These are phyloP conservation scores for Drosophila neutralis DNA, from an alignment of 2,888 invertebrate genomes.

Conservation along the genomic window DNA sequence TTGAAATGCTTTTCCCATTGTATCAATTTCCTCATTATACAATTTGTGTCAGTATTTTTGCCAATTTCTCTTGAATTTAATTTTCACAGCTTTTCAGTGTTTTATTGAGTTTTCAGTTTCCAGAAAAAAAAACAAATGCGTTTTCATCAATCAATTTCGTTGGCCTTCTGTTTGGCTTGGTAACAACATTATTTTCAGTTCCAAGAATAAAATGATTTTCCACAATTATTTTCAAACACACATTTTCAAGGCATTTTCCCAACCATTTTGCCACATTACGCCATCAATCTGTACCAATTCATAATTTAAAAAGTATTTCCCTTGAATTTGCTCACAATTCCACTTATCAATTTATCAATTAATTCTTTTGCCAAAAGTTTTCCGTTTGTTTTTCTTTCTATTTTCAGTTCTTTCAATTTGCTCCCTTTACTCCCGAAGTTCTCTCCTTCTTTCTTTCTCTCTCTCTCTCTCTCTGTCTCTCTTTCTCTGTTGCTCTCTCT, in stretches of 20 bases:
- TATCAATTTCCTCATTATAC: not conserved
- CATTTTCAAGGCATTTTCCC: not conserved
- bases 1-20: not conserved
- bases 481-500: not conserved
- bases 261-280: not conserved
- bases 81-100: not conserved
- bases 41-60: not conserved
- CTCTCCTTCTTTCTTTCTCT: not conserved
- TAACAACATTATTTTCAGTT: not conserved
- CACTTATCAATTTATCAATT: constrained; percentile 46
- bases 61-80: not conserved
- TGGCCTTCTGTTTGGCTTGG: not conserved
- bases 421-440: constrained; percentile 7
- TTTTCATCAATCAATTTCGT: not conserved
- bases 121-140: not conserved
- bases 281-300: not conserved
- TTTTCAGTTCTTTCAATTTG: constrained; percentile 21
- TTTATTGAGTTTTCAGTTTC: not conserved
- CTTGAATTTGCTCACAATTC: constrained; percentile 19
- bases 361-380: constrained; percentile 22
- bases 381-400: not conserved
- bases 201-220: not conserved
- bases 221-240: not conserved
- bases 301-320: constrained; percentile 7
- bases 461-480: not conserved